A percentile compares a stretch with the other conserved stretches of the same genome.
These are phyloP conservation scores for Petrocephalus schoutedeni DNA, from an alignment of 2,797 vertebrate genomes.

Conservation along the genomic window DNA sequence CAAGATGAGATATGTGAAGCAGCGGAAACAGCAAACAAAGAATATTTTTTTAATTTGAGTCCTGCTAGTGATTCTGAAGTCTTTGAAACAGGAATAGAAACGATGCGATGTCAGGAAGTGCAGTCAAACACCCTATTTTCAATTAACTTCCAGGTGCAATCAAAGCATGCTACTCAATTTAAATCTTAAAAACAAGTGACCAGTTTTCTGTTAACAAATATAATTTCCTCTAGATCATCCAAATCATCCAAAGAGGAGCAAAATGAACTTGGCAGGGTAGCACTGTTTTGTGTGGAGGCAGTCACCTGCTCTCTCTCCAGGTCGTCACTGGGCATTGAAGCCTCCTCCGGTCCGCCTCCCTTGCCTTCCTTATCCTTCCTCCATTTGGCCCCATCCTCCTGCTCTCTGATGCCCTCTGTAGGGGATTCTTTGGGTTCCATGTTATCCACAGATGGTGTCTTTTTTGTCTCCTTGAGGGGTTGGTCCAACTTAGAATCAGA, in stretches of 20 bases:
- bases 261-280: neutral
- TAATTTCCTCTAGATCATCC: neutral
- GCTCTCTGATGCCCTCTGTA: slow-evolving; percentile 39
- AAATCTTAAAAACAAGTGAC: neutral
- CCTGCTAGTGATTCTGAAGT: neutral
- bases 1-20: neutral
- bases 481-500: slow-evolving; percentile 42
- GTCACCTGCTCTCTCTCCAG: slow-evolving; percentile 41
- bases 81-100: neutral
- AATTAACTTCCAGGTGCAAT: neutral
- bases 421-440: slow-evolving; percentile 43
- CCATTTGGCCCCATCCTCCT: slow-evolving; percentile 42
- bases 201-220: neutral
- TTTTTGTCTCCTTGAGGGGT: slow-evolving; percentile 36
- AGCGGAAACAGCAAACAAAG: neutral
- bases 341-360: slow-evolving; percentile 17
- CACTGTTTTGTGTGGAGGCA: neutral
- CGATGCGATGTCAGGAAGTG: neutral
- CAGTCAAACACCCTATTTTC: neutral
- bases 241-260: neutral
- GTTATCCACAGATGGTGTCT: slow-evolving; percentile 31
- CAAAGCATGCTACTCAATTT: neutral
- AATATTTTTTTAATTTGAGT: neutral
- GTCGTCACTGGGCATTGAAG: slow-evolving; percentile 27
- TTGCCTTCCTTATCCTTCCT: slow-evolving; percentile 42